Evolutionary conservation across 2,797 vertebrate species (phyloP).

Genomic region (Pelodytes ibericus): DNA sequence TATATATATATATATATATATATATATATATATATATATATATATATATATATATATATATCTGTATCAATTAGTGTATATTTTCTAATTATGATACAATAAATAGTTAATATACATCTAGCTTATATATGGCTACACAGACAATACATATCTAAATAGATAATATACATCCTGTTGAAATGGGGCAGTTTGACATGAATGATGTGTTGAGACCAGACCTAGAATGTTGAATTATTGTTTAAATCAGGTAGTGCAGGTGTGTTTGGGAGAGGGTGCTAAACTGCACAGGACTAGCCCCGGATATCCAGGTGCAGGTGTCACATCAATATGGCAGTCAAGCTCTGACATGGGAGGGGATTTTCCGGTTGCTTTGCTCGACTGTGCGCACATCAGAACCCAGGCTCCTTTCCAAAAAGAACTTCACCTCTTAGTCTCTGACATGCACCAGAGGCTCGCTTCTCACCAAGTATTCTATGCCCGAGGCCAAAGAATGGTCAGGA

Average conservation of each 20-base stretch:
- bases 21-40: too few species aligned
- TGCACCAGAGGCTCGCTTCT: conserved; percentile 14
- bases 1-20: too few species aligned
- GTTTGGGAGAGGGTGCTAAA: conserved; percentile 32
- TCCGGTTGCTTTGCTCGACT: conserved; percentile 22
- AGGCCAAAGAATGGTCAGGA: not conserved
- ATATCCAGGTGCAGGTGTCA: conserved; percentile 47
- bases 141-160: too few species aligned
- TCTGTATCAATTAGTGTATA: too few species aligned
- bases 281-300: not conserved
- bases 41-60: too few species aligned
- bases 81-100: too few species aligned
- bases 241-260: conserved; percentile 44
- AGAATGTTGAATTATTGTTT: not conserved
- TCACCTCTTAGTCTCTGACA: conserved; percentile 7
- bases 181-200: not conserved
- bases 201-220: not conserved
- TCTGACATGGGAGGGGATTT: conserved; percentile 45
- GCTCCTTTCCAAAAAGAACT: conserved; percentile 15
- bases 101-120: too few species aligned
- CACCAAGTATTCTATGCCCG: not conserved
- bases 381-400: conserved; percentile 3
- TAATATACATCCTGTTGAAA: too few species aligned
- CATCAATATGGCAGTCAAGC: conserved; percentile 49
- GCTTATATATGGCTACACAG: too few species aligned